Base-by-base conservation (phyloP, 1,140 invertebrate species). In the Neodiprion virginianus region DNA sequence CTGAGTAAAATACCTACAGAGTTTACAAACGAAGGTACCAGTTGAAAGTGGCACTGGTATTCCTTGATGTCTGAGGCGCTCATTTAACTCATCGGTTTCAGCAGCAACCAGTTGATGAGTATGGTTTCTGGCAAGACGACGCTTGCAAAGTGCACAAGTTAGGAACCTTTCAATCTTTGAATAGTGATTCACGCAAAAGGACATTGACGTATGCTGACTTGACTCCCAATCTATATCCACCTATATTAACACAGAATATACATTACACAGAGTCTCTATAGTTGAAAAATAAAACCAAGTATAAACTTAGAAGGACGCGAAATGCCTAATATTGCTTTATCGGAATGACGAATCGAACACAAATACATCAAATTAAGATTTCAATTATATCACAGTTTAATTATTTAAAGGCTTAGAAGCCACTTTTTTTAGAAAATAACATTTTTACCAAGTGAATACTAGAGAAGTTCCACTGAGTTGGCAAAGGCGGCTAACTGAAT, bases 1-100 rank as follows among this genome's bases (percentile, higher is more conserved):
- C 68, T 92, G 91, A 72, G 92, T 93, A 84, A 94, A 96, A 80
- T 94, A 94, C 74, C 93, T 92, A 79, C 95, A 96, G 7, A 94
- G 84, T 86, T 95, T 96, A 85, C 95, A 96, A 11, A 95, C 91
- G 77, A 94, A 82, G 68, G 85, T 84, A 23, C 89, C 88, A 23
- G 86, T 83, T 49, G 86, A 83, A 61, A 93, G 77, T 48, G 89
- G 87, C n/a, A 94, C 92, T 1, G 94, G 94, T 12, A 96, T 90
- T 8, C 92, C 91, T 78, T 93, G 91, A 71, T 91, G 89, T 65
- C 85, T 82, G 7, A 96, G 87, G 2, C 91, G 87, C 72, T 90
- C 89, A 82, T 95, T 95, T 75, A 95, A 77, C 47, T 94, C 91
- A 76, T 89, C 86, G 61, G 91, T 92, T 79, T 94, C 93, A 81